Percentiles rank a stretch among this genome's conserved stretches.
These are phyloP conservation scores for Patella ulyssiponensis DNA, from an alignment of 2,888 invertebrate genomes.

Conservation along the genomic window DNA sequence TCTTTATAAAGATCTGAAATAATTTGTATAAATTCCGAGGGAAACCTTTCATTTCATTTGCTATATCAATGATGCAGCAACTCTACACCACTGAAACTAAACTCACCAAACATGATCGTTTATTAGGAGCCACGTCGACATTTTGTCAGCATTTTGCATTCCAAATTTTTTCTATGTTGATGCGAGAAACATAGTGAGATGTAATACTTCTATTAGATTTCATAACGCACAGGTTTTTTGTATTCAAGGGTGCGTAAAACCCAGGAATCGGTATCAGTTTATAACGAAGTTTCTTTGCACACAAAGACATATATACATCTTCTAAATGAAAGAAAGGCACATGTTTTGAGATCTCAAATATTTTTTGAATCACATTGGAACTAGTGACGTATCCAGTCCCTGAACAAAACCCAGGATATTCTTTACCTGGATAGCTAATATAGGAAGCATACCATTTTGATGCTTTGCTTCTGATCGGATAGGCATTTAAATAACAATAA, in stretches of 20 bases:
- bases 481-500: conserved; percentile 29
- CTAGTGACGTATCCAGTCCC: conserved; percentile 58
- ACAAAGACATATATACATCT: conserved; percentile 59
- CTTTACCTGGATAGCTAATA: conserved; percentile 43
- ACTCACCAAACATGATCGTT: too few species aligned
- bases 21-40: too few species aligned
- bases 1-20: too few species aligned
- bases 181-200: background rate
- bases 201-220: background rate
- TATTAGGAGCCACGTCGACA: too few species aligned
- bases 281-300: conserved; percentile 45
- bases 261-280: conserved; percentile 39
- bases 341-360: conserved; percentile 46
- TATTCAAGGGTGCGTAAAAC: conserved; percentile 33
- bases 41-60: too few species aligned
- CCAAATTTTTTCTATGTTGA: background rate
- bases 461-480: conserved; percentile 41
- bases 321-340: conserved; percentile 62
- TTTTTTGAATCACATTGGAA: conserved; percentile 41
- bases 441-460: conserved; percentile 60
- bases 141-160: background rate
- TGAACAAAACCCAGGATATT: conserved; percentile 58
- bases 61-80: too few species aligned
- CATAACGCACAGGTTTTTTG: background rate
- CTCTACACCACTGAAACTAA: too few species aligned